Base-by-base conservation (phyloP, 2,797 vertebrate genomes). In the Hippopotamyrus pictus region DNA sequence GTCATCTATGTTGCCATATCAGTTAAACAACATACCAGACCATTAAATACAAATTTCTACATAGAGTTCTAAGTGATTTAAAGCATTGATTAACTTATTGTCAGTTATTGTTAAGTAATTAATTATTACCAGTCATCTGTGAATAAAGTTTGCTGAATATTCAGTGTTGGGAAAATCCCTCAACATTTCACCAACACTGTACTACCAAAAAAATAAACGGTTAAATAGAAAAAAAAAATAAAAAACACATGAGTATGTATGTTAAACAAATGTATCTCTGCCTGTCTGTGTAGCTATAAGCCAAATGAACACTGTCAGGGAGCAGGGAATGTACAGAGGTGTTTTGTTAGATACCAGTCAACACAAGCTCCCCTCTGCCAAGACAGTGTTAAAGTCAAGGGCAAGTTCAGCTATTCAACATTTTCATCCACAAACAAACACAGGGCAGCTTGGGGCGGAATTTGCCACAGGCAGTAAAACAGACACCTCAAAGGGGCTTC, bases 301-400 rank as follows among this genome's bases (percentile, higher is more conserved):
- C 22, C 50, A 53, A 86, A 86, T 51, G 25, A 86, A 53, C 25
- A 29, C 25, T 41, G 29, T 54, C 37, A 87, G 33, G 33, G 29
- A 57, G 51, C 3, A n/a, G 19, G 33, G 14, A 57, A 22, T 59
- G 25, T 9, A 33, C 12, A 87, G 53, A 59, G 53, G 12, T 87
- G 53, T 87, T 87, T 87, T 37, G 25, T 57, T 37, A 87, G 53
- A 87, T 33, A 57, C 22, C 44, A 9, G 50, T 87, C 14, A 87
- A 29, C 33, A 19, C 8, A 1, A 19, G 51, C 53, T 57, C 53
- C 33, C 17, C 51, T 12, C 53, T n/a, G 53, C 86, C 86, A 87
- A 59, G 73, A 59, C 19, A 87, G 86, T 33, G 14, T 87, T 87
- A 87, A 53, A 57, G 85, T 87, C 86, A 87, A 37, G 53, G 51